Base-by-base conservation (phyloP, 2,888 invertebrate genomes). In the Dione juno region DNA sequence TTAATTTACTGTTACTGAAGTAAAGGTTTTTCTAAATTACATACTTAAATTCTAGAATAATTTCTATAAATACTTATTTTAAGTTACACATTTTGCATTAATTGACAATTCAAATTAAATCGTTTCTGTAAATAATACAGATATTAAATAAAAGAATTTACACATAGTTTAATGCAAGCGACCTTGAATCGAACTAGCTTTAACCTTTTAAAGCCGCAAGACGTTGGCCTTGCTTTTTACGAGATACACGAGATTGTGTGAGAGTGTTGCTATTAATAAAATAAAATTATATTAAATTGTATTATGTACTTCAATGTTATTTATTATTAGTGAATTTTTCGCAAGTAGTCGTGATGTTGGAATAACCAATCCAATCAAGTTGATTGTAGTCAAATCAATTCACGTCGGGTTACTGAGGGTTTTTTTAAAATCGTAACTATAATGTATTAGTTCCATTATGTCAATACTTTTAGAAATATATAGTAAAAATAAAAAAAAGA, bases 171-270 rank as follows among this genome's bases (percentile, higher is more conserved):
- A 71, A 71, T 69, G 58, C 67, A 61, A 61, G 48, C 64, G 67
- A 71, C 74, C 74, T 74, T 74, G 73, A 66, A 16, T n/a, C 61
- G 74, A 69, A 59, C 71, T 69, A 41, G 69, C 43, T 64, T 69
- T 74, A 74, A 74, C 74, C 74, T 74, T 74, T 71, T 65, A 63
- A 66, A 74, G 69, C 64, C 67, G 67, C 67, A 59, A 74, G 74
- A 58, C 35, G 71, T 50, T 65, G 74, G 59, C 74, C 74, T 74
- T 74, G 74, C 69, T 74, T 71, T 74, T 74, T 67, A 74, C 69
- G 65, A 69, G 66, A 57, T 57, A 45, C 45, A 71, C 72, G 63
- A 67, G 69, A 68, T 58, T 71, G 73, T 71, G 73, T 68, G 59
- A 66, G 72, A 72, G 70, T 67, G 72, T 66, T 40, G 43, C 50